Percentiles rank a stretch among this genome's conserved stretches.
Conservation (phyloP, 2,113 vertebrate genomes). For the Podarcis muralis region DNA sequence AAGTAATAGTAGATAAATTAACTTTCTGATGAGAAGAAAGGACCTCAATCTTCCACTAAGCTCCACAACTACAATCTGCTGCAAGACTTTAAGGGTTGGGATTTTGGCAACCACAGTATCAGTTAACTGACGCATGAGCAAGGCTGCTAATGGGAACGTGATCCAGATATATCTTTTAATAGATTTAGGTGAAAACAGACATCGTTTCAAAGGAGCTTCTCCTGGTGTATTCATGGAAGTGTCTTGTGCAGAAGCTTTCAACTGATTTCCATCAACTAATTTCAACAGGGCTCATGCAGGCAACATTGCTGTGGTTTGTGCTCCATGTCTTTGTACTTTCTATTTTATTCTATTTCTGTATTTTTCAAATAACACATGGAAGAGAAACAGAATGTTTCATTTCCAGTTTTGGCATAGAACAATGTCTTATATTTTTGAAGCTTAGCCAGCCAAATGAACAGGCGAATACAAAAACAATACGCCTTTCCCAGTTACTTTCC, state of each 20-base stretch:
- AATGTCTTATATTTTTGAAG: background rate
- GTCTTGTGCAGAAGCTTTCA: background rate
- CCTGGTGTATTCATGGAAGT: background rate
- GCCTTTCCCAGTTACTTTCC: slow-evolving; percentile 6
- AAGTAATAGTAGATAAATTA: background rate
- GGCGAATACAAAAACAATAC: slow-evolving; percentile 36
- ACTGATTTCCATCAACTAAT: background rate
- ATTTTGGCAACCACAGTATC: background rate
- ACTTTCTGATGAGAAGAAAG: background rate
- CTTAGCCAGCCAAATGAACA: slow-evolving; percentile 42
- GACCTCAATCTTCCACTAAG: background rate
- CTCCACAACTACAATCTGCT: background rate
- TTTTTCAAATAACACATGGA: slow-evolving; percentile 8
- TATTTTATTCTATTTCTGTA: background rate
- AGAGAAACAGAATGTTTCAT: slow-evolving; percentile 19
- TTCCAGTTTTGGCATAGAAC: slow-evolving; percentile 37
- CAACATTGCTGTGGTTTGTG: background rate
- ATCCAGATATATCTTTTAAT: background rate
- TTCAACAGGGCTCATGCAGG: background rate
- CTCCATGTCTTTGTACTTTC: background rate
- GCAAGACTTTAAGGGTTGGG: background rate
- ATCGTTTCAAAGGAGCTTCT: background rate
- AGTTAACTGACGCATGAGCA: background rate
- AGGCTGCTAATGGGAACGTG: background rate
- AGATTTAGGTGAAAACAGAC: too few relatives aligned